Base-by-base conservation (phyloP, 2,797 vertebrate genomes). In the Semaprochilodus insignis region DNA sequence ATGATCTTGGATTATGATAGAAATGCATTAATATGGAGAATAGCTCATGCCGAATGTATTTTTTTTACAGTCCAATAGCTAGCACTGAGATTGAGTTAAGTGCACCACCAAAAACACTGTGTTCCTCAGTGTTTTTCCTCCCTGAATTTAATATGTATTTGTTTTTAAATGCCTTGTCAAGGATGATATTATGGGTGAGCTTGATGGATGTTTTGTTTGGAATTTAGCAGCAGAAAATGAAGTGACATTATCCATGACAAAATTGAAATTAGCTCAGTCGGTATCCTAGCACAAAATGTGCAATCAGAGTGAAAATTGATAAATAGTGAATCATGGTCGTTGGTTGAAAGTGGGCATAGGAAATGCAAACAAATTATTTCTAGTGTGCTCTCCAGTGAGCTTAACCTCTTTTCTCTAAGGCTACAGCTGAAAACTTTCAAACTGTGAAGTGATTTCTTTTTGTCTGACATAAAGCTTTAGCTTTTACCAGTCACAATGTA, bases 111-210 rank as follows among this genome's bases (percentile, higher is more conserved):
- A 62, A 31, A 83, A 77, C 82, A 17, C 55, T 73, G 71, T 67
- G 74, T 82, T 83, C 80, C 71, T 88, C 55, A 69, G 77, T 74
- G 51, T 83, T 87, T 75, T 75, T 71, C 66, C 54, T 17, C 66
- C 80, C 78, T 73, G 80, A 80, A 86, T 85, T 81, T 78, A 86
- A 84, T 73, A 84, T 89, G 83, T 80, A 89, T 93, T 92, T 91
- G 85, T 88, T 92, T 93, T 92, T 90, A 92, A 94, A 93, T 85
- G 86, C 89, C 86, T 88, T 92, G 92, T 93, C 93, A 91, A 86
- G 55, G 85, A 90, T 92, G 88, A 94, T 94, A 87, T 94, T 92
- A 90, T 83, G 66, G 84, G 70, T 82, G 63, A 83, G 79, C 85
- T 90, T 91, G 92, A 93, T 88, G 83, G 89, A 88, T 90, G 87